Base-by-base conservation (phyloP, 2,888 invertebrate genomes). In the Eupithecia pulchellata region DNA sequence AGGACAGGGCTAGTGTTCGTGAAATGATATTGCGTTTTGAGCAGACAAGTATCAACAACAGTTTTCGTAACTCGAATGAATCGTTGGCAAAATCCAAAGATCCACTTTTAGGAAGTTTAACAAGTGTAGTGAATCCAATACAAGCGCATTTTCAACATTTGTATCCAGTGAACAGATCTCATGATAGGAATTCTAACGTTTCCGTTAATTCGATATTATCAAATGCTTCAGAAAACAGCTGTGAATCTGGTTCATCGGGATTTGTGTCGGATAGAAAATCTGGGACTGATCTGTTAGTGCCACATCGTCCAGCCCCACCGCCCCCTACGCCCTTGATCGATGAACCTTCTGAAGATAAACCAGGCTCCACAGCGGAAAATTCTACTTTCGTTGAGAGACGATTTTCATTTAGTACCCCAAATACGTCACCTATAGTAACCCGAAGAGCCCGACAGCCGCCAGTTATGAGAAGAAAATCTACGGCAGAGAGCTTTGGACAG, bases 201-300 rank as follows among this genome's bases (percentile, higher is more conserved):
- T 94, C 94, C 75, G 93, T 94, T 80, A 94, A 94, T 86, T 94
- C 94, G 2, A 89, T 93, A 80, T 82, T 94, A 78, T 94, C 94
- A 9, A 92, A 93, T 77, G 88, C 90, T 72, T 94, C 94, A 25
- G 93, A 92, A 84, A 85, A 89, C 72, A 93, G 94, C 81, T 91
- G 84, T 80, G 92, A 91, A 81, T 93, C 94, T n/a, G 89, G 89
- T 85, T 93, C 94, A n/a, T 94, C 94, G 14, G 94, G 93, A 74
- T 94, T 94, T 80, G 84, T 91, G 36, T 93, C 93, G 57, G 93
- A 94, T 79, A 87, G 92, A 74, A 93, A 92, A 77, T 91, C 92
- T 3, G 84, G 84, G 39, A 73, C 76, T 60, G 88, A 89, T 71
- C 72, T 84, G 75, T 73, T 83, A 64, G 86, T 88, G 32, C 93